Evolutionary conservation across 2,113 vertebrate species (phyloP).

Genomic region (Urocitellus parryii): DNA sequence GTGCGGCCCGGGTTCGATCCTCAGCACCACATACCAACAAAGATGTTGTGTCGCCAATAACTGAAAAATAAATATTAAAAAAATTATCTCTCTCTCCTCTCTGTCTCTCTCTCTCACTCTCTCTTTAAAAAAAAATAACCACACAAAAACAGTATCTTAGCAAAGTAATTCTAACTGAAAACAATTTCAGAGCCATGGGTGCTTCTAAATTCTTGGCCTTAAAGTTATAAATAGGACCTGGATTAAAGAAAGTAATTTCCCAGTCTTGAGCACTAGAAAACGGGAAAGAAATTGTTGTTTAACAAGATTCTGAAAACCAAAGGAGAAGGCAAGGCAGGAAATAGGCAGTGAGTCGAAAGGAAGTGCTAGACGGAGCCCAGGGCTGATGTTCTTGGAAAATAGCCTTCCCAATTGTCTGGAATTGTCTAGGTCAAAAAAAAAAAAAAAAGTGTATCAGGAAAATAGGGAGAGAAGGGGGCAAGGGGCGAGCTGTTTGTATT

Average conservation of each 20-base stretch:
- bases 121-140: too few relatives aligned
- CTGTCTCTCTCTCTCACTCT: too few relatives aligned
- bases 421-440: neutral
- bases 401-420: conserved; percentile 17
- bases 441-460: neutral
- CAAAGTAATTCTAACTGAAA: conserved; percentile 40
- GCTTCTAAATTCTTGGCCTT: conserved; percentile 47
- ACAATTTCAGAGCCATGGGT: conserved; percentile 20
- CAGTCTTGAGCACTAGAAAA: conserved; percentile 19
- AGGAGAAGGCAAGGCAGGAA: neutral
- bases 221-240: conserved; percentile 29
- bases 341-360: neutral
- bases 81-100: too few relatives aligned
- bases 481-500: neutral
- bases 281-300: conserved; percentile 66
- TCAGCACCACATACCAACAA: too few relatives aligned
- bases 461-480: neutral
- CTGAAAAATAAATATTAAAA: too few relatives aligned
- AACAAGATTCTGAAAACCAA: conserved; percentile 33
- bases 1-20: too few relatives aligned
- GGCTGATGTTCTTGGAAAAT: neutral
- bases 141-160: neutral
- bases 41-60: too few relatives aligned
- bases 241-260: conserved; percentile 72
- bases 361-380: neutral